Base-by-base conservation (phyloP, 2,888 invertebrate genomes). In the Nomada fabriciana region DNA sequence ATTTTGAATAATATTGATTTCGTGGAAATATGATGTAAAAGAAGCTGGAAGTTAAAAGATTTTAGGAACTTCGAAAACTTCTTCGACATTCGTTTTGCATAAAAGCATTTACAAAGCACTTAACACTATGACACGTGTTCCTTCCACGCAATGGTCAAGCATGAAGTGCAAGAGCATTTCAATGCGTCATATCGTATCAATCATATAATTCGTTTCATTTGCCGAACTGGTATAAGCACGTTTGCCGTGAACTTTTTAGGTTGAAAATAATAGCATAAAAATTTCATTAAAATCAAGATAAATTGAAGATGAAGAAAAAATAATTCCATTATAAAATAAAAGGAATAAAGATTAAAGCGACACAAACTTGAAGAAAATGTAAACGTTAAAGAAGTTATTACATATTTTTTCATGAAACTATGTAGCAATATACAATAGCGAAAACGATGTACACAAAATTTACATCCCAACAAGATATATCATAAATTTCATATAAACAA, bases 81-180 rank as follows among this genome's bases (percentile, higher is more conserved):
- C 10, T n/a, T 20, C 29, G 29, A 59, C 47, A 61, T 61, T 53
- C 36, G 7, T 53, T 61, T 42, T n/a, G 29, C 23, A 23, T 50
- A 61, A 68, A 0, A 36, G 4, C 53, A 20, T 23, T 61, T 68
- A 57, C 65, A 3, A 10, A 15, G 42, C 52, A 36, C 7, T 68
- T 68, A 68, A 23, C 60, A 43, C 10, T 5, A 5, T 15, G 23
- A 9, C 13, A 36, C 52, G 43, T 60, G 52, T 68, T 60, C 29
- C 25, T 53, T 36, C 47, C 36, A 42, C n/a, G 42, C 18, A 7
- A 73, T 59, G 50, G 59, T 67, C 52, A 60, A 68, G 42, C 25
- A 20, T 52, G 60, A 61, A 52, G 60, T 60, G 25, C 68, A 65
- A 43, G 25, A 64, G 25, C 72, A 63, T 63, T 47, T 25, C 72